Evolutionary conservation across 2,113 vertebrate species (phyloP).

Genomic region (Pedetes capensis): DNA sequence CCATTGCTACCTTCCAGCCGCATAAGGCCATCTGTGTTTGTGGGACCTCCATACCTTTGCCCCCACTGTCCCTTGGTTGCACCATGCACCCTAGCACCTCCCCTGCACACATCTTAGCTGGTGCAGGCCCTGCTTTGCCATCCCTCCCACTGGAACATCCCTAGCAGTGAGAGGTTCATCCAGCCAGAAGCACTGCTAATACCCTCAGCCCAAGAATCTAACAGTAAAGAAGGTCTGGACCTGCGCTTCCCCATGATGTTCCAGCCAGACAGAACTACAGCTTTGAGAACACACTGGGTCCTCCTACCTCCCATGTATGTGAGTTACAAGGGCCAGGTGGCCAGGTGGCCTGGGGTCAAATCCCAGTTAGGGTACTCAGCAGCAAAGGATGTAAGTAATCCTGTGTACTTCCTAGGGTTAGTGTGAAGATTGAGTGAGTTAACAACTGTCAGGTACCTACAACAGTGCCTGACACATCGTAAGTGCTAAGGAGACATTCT

Average conservation of each 20-base stretch:
- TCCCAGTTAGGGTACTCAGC: neutral
- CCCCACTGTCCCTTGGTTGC: accelerated
- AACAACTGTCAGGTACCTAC: neutral
- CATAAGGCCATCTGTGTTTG: accelerated
- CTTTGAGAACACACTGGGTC: neutral
- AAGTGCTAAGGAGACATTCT: neutral
- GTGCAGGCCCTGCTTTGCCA: neutral
- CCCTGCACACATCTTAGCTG: neutral
- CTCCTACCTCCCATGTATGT: neutral
- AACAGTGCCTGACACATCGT: neutral
- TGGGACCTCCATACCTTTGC: accelerated
- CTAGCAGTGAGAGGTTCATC: neutral
- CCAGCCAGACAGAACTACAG: neutral
- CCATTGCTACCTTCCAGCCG: too few relatives aligned
- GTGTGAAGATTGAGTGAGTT: neutral
- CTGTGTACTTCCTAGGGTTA: neutral
- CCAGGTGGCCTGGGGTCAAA: neutral
- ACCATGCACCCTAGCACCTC: accelerated
- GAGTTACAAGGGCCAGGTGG: neutral
- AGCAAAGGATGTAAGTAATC: too few relatives aligned
- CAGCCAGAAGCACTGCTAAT: neutral
- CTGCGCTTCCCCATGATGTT: neutral
- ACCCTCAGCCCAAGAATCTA: neutral
- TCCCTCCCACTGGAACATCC: neutral
- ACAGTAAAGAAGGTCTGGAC: accelerated